Conservation (phyloP, 2,113 vertebrate species). For the Cheirogaleus medius region DNA sequence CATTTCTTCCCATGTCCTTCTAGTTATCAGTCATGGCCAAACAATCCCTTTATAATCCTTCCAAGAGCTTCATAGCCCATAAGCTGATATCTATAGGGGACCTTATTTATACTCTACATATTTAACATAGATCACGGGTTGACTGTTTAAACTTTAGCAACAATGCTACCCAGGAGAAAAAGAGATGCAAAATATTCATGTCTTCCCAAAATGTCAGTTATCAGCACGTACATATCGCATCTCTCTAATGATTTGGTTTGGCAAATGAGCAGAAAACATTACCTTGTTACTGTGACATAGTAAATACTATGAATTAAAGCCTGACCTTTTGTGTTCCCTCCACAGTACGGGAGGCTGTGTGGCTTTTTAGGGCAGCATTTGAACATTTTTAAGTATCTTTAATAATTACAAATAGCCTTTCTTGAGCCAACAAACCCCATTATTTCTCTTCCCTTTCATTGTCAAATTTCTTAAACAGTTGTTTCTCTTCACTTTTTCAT, state of each 20-base stretch:
- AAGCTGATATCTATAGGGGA: neutral
- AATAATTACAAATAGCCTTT: neutral
- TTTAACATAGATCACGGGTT: neutral
- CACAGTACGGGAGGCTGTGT: neutral
- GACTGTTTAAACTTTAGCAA: neutral
- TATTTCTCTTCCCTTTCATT: neutral
- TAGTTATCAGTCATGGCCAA: neutral
- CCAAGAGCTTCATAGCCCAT: neutral
- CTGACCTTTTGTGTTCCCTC: neutral
- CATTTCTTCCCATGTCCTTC: neutral
- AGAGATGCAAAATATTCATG: neutral
- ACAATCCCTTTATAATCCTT: neutral
- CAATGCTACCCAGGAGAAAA: neutral
- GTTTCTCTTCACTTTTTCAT: neutral
- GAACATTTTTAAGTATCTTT: neutral
- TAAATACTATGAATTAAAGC: conserved; percentile 8
- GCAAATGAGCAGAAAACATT: neutral
- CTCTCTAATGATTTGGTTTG: conserved; percentile 27
- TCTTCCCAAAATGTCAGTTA: conserved; percentile 35
- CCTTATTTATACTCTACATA: neutral
- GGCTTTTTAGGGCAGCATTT: neutral
- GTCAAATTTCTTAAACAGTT: neutral
- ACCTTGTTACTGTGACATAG: conserved; percentile 13
- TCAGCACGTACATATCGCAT: neutral
- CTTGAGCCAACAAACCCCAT: neutral